Percentiles rank a stretch among this genome's conserved stretches.
Conservation (phyloP, 2,888 invertebrate genomes). For the Macrostomum cliftonense region DNA sequence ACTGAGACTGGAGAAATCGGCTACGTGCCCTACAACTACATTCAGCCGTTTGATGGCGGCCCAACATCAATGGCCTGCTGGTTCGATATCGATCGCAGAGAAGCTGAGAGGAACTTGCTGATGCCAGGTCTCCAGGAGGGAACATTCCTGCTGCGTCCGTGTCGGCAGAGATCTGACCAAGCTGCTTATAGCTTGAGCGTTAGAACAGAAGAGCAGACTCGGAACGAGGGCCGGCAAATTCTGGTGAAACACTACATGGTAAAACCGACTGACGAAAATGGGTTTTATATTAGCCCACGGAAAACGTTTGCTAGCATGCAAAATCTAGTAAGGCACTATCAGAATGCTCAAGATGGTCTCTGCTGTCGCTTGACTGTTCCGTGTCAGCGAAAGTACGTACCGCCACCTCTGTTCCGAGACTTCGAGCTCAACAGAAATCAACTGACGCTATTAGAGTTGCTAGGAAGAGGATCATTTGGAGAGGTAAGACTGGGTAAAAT, state of each 20-base stretch:
- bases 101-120: conserved; percentile 79
- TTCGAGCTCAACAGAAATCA: no score
- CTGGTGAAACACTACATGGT: conserved; percentile 97
- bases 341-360: conserved; percentile 70
- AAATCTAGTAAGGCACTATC: conserved; percentile 80
- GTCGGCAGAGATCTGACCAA: conserved; percentile 21
- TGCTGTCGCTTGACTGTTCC: conserved; percentile 82
- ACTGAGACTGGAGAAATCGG: conserved; percentile 65
- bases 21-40: conserved; percentile 88
- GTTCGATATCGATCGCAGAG: conserved; percentile 86
- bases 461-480: no score
- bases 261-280: conserved; percentile 69
- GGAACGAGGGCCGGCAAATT: conserved; percentile 46
- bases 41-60: conserved; percentile 39
- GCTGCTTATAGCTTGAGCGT: conserved; percentile 43
- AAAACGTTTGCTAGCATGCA: conserved; percentile 80
- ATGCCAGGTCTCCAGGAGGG: conserved; percentile 78
- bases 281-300: conserved; percentile 85
- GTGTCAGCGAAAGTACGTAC: conserved; percentile 58
- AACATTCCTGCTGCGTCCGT: conserved; percentile 76
- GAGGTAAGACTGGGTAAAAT: no score
- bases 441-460: no score
- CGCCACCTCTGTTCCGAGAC: no score
- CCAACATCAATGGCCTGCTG: conserved; percentile 41
- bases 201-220: conserved; percentile 77